Percentiles rank a stretch among this genome's conserved stretches.
These are phyloP conservation scores for Amiota mariae DNA, from an alignment of 2,888 invertebrate genomes.

Conservation along the genomic window DNA sequence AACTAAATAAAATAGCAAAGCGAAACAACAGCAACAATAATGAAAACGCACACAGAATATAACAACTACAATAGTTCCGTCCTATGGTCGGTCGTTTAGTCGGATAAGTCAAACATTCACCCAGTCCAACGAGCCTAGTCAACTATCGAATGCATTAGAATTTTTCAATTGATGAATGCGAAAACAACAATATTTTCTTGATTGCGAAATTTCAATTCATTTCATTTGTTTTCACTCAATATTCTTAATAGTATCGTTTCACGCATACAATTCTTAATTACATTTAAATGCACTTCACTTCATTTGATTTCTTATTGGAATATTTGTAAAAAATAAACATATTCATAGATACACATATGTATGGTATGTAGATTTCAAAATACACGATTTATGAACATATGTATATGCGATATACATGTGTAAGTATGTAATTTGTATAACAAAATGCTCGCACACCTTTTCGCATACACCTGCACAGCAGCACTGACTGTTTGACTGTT, in stretches of 20 bases:
- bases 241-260: too few species aligned
- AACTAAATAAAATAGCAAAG: constrained; percentile 30
- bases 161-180: neutral
- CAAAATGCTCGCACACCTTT: constrained; percentile 17
- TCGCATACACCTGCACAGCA: constrained; percentile 34
- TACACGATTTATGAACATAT: too few species aligned
- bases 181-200: neutral
- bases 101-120: too few species aligned
- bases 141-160: neutral
- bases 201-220: neutral
- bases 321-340: too few species aligned
- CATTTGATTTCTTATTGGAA: too few species aligned
- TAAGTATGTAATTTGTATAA: neutral
- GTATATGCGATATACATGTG: too few species aligned
- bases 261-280: too few species aligned
- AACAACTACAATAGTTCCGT: constrained; percentile 5
- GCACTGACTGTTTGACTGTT: neutral
- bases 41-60: neutral
- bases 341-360: too few species aligned
- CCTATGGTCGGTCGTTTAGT: neutral
- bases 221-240: too few species aligned
- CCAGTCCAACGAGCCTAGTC: too few species aligned
- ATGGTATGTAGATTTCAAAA: too few species aligned
- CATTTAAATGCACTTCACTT: too few species aligned
- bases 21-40: neutral